Base-by-base conservation (phyloP, 2,113 vertebrate genomes). In the Chaetorhynchus papuensis region DNA sequence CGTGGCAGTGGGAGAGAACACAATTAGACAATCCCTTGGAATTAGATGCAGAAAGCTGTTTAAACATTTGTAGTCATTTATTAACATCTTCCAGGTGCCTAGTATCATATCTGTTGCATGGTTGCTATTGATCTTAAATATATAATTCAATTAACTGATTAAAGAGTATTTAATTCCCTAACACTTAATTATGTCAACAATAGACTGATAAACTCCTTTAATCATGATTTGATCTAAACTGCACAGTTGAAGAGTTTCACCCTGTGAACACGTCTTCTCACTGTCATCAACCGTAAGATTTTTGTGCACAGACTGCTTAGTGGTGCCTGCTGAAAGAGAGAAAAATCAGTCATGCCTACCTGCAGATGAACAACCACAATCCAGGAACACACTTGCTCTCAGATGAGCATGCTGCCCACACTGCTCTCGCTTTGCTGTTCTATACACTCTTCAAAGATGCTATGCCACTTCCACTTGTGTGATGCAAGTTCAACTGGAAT, bases 71-170 rank as follows among this genome's bases (percentile, higher is more conserved):
- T 20, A 56, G 28, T n/a, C 18, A 75, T 37, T 84, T 53, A 41
- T 13, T 81, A 84, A 57, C 6, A 9, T 65, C 75, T 56, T 49
- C 12, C 24, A 75, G 52, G 42, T 6, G 8, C 12, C 4, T 54
- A 19, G 12, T 39, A 24, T 22, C 0, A 0, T 31, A 41, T 53
- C 27, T 75, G 7, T n/a, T 78, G 13, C 0, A 0, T 1, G 75
- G 33, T 19, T 71, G 30, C 30, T 60, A 75, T 3, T 50, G 1
- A 63, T 66, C 30, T 45, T 59, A 23, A 66, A 82, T 16, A 41
- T 11, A 21, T 7, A 45, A 69, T 54, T 88, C 35, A 85, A 85
- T 47, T 75, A 92, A 74, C 31, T 15, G 7, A 56, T 21, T 57
- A 50, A 83, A 69, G 18, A 33, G 13, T 9, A 64, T 39, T 76